Base-by-base conservation (phyloP, 1,140 invertebrate species). In the Globodera ellingtonae region DNA sequence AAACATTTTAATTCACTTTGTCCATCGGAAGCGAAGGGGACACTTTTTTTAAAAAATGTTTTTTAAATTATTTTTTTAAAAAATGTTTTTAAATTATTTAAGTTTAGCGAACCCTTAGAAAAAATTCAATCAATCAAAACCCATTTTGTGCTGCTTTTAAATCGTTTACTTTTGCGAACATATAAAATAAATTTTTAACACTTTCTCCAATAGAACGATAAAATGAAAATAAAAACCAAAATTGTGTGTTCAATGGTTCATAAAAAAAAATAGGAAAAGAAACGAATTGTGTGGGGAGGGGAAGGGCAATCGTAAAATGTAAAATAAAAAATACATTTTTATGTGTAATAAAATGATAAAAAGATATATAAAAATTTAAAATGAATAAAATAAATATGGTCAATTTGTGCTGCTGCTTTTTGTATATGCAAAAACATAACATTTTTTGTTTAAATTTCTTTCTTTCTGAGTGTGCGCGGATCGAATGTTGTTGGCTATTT, bases 101-200 rank as follows among this genome's bases (percentile, higher is more conserved):
- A 35, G 35, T 35, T 35, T 35, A 35, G 24, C 35, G 35, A 35
- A 0, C 2, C 0, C 35, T 35, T 35, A 35, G 35, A 35, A 35
- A 24, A 35, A 35, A 35, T 35, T 35, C 35, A 35, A 35, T 35
- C 35, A 24, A 24, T 24, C n/a, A 24, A 24, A 24, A 24, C 0
- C 24, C 24, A 24, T 24, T 24, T 24, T 24, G 24, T 24, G 24
- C 24, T 24, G 24, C 3, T 35, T 35, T 35, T 35, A 35, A 35
- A 69, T 46, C 67, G 46, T 24, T 13, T 24, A 69, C 46, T 69
- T 69, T 69, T 69, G 35, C 46, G 10, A 69, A 10, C 7, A 69
- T 4, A 71, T 18, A 72, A 35, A 72, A 72, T 50, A 72, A 21
- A 24, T 72, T 72, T 72, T 44, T 72, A 21, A 52, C 10, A 69